These are phyloP conservation scores for Rhogogaster chlorosoma DNA, from an alignment of 2,888 invertebrate species.

Conservation along the genomic window DNA sequence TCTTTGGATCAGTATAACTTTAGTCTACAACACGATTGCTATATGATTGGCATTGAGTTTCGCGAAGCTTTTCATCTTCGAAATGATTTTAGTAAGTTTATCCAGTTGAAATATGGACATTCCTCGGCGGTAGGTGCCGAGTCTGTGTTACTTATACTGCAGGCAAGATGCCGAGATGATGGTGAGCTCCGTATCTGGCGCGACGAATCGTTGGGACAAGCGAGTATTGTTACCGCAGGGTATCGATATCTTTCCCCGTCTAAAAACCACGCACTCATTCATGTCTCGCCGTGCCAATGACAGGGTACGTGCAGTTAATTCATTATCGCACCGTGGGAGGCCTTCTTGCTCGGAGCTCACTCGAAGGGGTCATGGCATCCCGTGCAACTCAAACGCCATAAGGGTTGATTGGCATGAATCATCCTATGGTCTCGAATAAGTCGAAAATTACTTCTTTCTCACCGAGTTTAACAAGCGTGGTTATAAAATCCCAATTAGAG, in stretches of 20 bases:
- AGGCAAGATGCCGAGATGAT: not conserved
- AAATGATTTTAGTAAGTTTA: not conserved
- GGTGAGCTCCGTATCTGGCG: constrained; percentile 3
- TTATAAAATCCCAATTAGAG: constrained; percentile 63
- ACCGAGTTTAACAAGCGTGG: constrained; percentile 54
- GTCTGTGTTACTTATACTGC: not conserved
- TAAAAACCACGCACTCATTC: constrained; percentile 50
- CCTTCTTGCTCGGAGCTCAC: constrained; percentile 49
- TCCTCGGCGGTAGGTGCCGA: not conserved
- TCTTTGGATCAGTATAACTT: not conserved
- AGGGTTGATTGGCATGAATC: constrained; percentile 66
- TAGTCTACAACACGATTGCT: not conserved
- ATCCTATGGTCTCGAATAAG: constrained; percentile 58
- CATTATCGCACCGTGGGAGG: constrained; percentile 63
- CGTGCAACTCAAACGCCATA: constrained; percentile 52
- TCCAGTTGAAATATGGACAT: not conserved
- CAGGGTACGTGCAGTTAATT: constrained; percentile 64
- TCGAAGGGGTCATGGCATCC: constrained; percentile 53
- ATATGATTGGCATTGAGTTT: not conserved
- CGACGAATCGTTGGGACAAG: constrained; percentile 30
- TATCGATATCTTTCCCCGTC: constrained; percentile 39
- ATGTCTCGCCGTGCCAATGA: constrained; percentile 45
- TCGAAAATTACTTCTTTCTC: constrained; percentile 63
- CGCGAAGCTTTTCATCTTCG: not conserved
- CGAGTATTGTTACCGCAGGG: constrained; percentile 27